A percentile compares a stretch with the other conserved stretches of the same genome.
These are phyloP conservation scores for Myotis vivesi DNA, from an alignment of 2,797 vertebrate genomes.

Conservation along the genomic window DNA sequence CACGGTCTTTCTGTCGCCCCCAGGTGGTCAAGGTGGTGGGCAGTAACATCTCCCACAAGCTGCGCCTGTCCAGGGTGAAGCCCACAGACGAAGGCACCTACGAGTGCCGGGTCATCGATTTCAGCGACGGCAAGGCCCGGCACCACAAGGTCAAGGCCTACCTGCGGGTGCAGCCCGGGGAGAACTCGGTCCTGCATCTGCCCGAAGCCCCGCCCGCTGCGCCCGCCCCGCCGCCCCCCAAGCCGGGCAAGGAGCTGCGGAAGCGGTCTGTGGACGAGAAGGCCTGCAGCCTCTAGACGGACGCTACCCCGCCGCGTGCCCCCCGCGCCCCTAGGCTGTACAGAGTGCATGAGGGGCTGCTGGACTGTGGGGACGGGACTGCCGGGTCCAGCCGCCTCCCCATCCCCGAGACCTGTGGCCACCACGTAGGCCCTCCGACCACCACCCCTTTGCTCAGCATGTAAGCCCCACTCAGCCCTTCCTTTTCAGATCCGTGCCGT, in stretches of 20 bases:
- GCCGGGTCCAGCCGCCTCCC: constrained; percentile 41
- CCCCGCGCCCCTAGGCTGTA: neutral
- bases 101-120: constrained; percentile 95
- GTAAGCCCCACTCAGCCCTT: constrained; percentile 41
- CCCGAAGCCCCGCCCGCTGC: constrained; percentile 82
- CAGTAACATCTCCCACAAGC: constrained; percentile 98
- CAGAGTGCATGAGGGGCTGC: constrained; percentile 70
- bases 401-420: constrained; percentile 21
- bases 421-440: constrained; percentile 15
- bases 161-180: constrained; percentile 89
- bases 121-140: constrained; percentile 89
- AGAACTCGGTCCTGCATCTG: constrained; percentile 77
- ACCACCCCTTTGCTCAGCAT: constrained; percentile 72
- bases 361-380: constrained; percentile 9
- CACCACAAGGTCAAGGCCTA: constrained; percentile 93
- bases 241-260: constrained; percentile 87
- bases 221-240: constrained; percentile 79
- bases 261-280: constrained; percentile 86
- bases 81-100: constrained; percentile 94
- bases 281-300: constrained; percentile 88
- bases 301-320: neutral
- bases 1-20: constrained; percentile 63
- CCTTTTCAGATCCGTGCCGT: neutral
- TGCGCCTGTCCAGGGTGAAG: constrained; percentile 94
- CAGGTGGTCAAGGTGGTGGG: constrained; percentile 97